Percentiles rank a stretch among this genome's conserved stretches.
These are phyloP conservation scores for Alcedo quadribrachys DNA, from an alignment of 2,797 vertebrate genomes.

Conservation along the genomic window DNA sequence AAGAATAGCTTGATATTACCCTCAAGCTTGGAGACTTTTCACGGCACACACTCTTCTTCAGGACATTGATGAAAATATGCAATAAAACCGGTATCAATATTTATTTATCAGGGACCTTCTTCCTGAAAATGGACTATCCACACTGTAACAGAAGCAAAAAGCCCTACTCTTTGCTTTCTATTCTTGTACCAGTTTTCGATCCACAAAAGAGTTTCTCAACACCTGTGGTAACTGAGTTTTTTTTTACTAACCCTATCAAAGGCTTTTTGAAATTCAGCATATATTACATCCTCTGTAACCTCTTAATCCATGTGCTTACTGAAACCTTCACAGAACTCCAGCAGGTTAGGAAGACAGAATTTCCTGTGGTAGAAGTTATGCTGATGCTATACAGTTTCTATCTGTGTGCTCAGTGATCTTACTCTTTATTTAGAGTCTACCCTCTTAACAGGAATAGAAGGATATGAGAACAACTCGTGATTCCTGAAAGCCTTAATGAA, in stretches of 20 bases:
- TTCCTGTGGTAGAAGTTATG: background rate
- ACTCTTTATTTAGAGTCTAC: background rate
- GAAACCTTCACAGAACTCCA: background rate
- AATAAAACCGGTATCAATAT: background rate
- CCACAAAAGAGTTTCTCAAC: background rate
- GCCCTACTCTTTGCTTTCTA: background rate
- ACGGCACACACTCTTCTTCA: background rate
- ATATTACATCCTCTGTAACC: background rate
- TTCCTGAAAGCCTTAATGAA: slow-evolving; percentile 43
- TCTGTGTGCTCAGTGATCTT: background rate
- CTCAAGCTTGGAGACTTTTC: background rate
- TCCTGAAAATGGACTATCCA: background rate
- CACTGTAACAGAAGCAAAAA: background rate
- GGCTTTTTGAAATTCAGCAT: slow-evolving; percentile 11
- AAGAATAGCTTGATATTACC: background rate
- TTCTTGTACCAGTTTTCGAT: background rate
- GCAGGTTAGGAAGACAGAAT: background rate
- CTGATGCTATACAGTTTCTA: slow-evolving; percentile 1
- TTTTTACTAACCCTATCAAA: slow-evolving; percentile 7
- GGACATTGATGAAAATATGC: background rate
- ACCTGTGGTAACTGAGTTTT: background rate
- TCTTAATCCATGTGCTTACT: background rate
- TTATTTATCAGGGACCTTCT: background rate
- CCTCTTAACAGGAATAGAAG: background rate
- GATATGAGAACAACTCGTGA: background rate